phyloP scores from a whole-genome alignment of 1,140 invertebrate genomes.

The Leptinotarsa undecemlineata region DNA sequence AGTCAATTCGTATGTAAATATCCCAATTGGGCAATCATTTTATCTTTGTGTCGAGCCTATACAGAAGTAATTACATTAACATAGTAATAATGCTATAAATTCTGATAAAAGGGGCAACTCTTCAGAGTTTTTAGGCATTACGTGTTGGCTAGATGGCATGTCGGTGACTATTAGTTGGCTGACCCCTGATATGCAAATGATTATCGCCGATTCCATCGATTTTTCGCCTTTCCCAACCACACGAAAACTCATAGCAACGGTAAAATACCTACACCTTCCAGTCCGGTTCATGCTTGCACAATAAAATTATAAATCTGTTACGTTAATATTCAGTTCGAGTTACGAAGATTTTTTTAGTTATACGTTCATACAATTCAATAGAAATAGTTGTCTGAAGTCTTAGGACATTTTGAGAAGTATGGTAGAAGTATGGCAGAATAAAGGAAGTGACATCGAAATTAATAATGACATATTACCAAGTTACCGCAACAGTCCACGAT shows the following conservation, averaged over 20 bases:
- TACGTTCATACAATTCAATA: no score
- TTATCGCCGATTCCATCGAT: constrained; percentile 17
- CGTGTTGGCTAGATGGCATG: constrained; percentile 7
- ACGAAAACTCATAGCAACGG: constrained; percentile 9
- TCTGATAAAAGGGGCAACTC: constrained; percentile 10
- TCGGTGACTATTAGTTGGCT: constrained; percentile 9
- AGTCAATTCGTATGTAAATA: neutral
- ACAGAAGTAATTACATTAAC: constrained; percentile 17
- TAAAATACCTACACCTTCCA: neutral
- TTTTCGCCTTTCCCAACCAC: constrained; percentile 3
- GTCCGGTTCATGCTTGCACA: neutral
- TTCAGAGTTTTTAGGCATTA: constrained; percentile 10
- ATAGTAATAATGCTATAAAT: constrained; percentile 5
- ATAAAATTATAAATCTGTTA: constrained; percentile 1
- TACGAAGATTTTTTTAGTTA: no score
- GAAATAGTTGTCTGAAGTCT: no score
- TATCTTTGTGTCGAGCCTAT: neutral
- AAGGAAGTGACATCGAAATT: no score
- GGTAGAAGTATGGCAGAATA: no score
- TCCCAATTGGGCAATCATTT: neutral
- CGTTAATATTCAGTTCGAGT: neutral
- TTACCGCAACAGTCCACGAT: no score
- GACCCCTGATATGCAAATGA: constrained; percentile 17
- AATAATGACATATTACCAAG: no score
- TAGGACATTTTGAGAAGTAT: no score